These are phyloP conservation scores for Rhodophaea formosa DNA, from an alignment of 2,888 invertebrate genomes.

Conservation along the genomic window DNA sequence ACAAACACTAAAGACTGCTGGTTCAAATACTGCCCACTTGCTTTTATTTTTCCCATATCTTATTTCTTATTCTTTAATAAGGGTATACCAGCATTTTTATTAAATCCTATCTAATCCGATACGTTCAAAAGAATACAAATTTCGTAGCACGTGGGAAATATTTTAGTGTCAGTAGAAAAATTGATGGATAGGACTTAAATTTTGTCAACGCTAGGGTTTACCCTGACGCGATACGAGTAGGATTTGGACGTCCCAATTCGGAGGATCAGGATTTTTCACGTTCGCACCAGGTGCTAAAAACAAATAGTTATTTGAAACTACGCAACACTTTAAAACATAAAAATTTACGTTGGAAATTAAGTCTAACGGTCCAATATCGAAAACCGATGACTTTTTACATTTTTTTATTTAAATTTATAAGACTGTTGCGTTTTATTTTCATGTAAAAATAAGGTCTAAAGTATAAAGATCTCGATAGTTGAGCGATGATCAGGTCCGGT, in stretches of 20 bases:
- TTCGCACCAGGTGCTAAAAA: neutral
- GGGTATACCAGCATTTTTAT: too few species aligned
- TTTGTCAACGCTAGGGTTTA: neutral
- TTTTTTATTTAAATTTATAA: neutral
- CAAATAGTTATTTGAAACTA: constrained; percentile 1
- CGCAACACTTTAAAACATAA: neutral
- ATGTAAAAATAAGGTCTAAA: too few species aligned
- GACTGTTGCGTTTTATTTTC: neutral
- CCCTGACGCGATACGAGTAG: too few species aligned
- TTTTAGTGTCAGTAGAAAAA: neutral
- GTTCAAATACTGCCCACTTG: too few species aligned
- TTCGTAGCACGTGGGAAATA: neutral
- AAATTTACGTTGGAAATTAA: neutral
- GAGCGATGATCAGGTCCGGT: too few species aligned
- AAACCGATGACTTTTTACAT: neutral
- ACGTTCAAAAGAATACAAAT: neutral
- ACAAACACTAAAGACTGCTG: too few species aligned
- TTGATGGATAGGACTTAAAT: neutral
- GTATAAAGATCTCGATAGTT: too few species aligned
- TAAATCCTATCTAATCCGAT: too few species aligned
- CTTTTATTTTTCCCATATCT: too few species aligned
- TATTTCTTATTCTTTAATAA: too few species aligned
- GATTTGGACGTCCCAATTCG: neutral
- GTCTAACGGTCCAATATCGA: neutral
- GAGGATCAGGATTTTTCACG: neutral